Evolutionary conservation across 2,888 invertebrate species (phyloP).

Genomic region (Drosophila nigricruria): DNA sequence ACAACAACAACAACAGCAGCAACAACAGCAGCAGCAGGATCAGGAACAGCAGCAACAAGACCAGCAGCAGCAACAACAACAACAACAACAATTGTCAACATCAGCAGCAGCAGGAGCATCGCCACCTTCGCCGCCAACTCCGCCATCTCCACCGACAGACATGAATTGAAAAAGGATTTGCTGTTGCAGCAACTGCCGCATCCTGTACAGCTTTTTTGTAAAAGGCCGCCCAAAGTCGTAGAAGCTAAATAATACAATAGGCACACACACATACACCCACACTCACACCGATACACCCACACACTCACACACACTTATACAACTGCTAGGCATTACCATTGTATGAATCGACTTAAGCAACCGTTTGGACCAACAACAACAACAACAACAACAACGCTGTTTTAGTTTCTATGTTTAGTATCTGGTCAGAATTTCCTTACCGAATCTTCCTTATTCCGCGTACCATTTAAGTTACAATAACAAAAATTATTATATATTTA

Average conservation of each 20-base stretch:
- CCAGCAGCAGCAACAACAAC: constrained; percentile 15
- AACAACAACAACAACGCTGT: too few species aligned
- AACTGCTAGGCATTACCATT: constrained; percentile 61
- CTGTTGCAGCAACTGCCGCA: constrained; percentile 29
- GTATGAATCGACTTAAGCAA: constrained; percentile 61
- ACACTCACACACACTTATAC: constrained; percentile 24
- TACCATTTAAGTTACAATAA: constrained; percentile 37
- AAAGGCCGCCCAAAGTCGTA: constrained; percentile 55
- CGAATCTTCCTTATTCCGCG: constrained; percentile 7
- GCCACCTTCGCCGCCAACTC: constrained; percentile 22
- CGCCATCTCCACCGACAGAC: constrained; percentile 34
- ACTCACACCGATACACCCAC: constrained; percentile 18
- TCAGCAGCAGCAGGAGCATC: constrained; percentile 25
- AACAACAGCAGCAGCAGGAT: constrained; percentile 18
- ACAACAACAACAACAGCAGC: constrained; percentile 32
- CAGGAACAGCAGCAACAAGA: constrained; percentile 5
- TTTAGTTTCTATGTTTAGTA: constrained; percentile 29
- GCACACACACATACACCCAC: constrained; percentile 17
- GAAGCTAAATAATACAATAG: constrained; percentile 49
- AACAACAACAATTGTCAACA: constrained; percentile 7
- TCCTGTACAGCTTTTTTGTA: constrained; percentile 41
- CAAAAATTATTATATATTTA: not conserved
- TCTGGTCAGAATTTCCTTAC: constrained; percentile 21
- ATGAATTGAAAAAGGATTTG: constrained; percentile 29
- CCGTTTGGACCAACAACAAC: constrained; percentile 58